Evolutionary conservation across 92 coral and sea anemone species (phyloP).

Genomic region (Virgularia gustaviana): DNA sequence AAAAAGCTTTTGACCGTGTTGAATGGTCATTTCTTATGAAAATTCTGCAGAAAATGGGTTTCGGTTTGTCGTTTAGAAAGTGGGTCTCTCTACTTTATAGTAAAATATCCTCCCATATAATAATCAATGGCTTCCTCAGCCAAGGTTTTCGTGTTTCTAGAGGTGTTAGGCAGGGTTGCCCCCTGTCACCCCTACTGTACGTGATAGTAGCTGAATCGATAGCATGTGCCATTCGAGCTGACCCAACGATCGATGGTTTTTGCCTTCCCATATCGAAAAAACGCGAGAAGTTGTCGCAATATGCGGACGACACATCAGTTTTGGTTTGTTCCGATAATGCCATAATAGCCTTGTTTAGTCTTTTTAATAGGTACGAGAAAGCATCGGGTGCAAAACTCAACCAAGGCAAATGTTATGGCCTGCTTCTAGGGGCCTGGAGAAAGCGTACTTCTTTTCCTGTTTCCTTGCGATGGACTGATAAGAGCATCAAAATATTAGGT

Average conservation of each 20-base stretch:
- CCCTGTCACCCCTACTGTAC: constrained; percentile 18
- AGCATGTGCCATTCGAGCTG: constrained; percentile 20
- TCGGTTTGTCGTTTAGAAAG: constrained; percentile 42
- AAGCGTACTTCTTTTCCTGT: too few species aligned
- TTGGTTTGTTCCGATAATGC: too few species aligned
- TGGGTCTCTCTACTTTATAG: constrained; percentile 49
- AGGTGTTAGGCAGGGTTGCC: constrained; percentile 37
- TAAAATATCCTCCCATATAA: not conserved
- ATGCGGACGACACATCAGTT: too few species aligned
- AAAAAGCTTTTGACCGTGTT: constrained; percentile 53
- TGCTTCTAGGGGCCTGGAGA: too few species aligned
- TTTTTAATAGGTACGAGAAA: too few species aligned
- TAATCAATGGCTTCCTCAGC: constrained; percentile 17
- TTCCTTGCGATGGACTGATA: too few species aligned
- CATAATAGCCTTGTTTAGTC: too few species aligned
- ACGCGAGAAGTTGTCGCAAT: too few species aligned
- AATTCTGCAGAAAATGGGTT: constrained; percentile 38
- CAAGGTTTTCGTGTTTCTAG: constrained; percentile 3
- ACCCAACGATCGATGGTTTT: constrained; percentile 20
- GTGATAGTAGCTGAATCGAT: constrained; percentile 28
- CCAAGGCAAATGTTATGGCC: too few species aligned
- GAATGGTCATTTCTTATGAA: constrained; percentile 50
- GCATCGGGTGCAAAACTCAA: too few species aligned
- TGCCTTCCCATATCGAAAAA: too few species aligned
- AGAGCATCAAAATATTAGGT: too few species aligned